Evolutionary conservation across 1,140 invertebrate genomes (phyloP).

Genomic region (Potamilus streckersoni): DNA sequence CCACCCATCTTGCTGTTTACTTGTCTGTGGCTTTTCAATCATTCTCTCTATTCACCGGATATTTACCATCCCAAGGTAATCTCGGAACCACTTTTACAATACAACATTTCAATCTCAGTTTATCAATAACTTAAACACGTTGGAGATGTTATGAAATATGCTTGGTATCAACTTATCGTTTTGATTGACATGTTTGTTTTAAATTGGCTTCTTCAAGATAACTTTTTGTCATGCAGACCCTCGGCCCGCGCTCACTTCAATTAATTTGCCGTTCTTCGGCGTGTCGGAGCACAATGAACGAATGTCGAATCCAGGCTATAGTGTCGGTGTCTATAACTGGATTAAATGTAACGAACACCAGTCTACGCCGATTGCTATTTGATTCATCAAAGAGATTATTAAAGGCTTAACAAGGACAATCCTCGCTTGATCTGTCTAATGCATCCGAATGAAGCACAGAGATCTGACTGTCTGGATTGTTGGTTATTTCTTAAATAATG

Average conservation of each 20-base stretch:
- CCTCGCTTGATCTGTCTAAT: conserved; percentile 26
- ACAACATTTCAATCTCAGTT: conserved; percentile 1
- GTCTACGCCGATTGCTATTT: conserved; percentile 14
- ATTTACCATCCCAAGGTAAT: no score
- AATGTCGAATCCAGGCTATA: neutral
- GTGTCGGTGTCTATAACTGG: neutral
- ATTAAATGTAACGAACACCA: conserved; percentile 25
- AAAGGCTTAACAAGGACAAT: conserved; percentile 1
- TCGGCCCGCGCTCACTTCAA: conserved; percentile 24
- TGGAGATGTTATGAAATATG: conserved; percentile 35
- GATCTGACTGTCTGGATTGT: conserved; percentile 25
- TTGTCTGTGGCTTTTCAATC: no score
- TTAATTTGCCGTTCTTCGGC: conserved; percentile 27
- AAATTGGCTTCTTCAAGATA: conserved; percentile 28
- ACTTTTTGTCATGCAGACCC: conserved; percentile 15
- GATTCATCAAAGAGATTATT: conserved; percentile 28
- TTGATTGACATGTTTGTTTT: conserved; percentile 35
- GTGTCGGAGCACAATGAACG: conserved; percentile 2
- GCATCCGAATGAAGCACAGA: conserved; percentile 23
- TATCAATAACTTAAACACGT: conserved; percentile 17
- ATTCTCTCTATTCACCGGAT: no score
- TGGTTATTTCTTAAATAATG: conserved; percentile 26
- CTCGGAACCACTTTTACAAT: no score
- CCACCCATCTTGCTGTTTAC: no score
- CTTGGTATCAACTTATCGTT: conserved; percentile 29